These are phyloP conservation scores for Tetragnatha versicolor DNA, from an alignment of 1,140 invertebrate genomes.

Conservation along the genomic window DNA sequence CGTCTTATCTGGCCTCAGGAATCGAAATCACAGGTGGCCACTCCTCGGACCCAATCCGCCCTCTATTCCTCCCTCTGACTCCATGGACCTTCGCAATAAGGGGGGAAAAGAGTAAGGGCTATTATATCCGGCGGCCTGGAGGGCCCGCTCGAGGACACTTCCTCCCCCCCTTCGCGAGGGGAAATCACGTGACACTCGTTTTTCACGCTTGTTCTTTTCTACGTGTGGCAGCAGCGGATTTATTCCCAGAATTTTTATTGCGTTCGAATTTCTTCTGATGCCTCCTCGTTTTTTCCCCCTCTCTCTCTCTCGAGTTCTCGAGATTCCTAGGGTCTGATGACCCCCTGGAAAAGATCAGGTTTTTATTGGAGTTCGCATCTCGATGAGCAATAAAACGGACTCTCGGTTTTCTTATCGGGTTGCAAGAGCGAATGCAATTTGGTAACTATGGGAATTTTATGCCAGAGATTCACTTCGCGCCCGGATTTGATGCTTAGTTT, in stretches of 20 bases:
- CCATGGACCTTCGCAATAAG: no score
- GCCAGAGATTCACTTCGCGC: neutral
- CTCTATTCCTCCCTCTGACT: no score
- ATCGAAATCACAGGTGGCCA: no score
- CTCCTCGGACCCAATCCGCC: no score
- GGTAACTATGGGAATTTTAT: slow-evolving; percentile 26
- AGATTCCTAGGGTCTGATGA: slow-evolving; percentile 23
- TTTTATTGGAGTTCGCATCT: slow-evolving; percentile 52
- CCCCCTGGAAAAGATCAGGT: slow-evolving; percentile 37
- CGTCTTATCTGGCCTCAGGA: no score
- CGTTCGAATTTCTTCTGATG: slow-evolving; percentile 40
- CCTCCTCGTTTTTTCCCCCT: slow-evolving; percentile 14
- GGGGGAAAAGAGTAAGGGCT: slow-evolving; percentile 26
- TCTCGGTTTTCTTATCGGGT: slow-evolving; percentile 41
- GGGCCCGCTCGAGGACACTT: slow-evolving; percentile 44
- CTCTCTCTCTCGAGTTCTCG: slow-evolving; percentile 5
- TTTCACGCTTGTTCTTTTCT: slow-evolving; percentile 52
- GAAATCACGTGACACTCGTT: slow-evolving; percentile 49
- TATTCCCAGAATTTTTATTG: no score
- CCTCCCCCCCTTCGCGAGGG: slow-evolving; percentile 24
- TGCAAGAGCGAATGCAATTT: slow-evolving; percentile 24
- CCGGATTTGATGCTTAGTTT: no score
- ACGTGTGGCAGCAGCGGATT: slow-evolving; percentile 35
- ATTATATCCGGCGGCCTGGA: slow-evolving; percentile 47
- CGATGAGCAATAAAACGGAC: slow-evolving; percentile 50